Conservation (phyloP, 2,888 invertebrate genomes). For the Suillia variegata region DNA sequence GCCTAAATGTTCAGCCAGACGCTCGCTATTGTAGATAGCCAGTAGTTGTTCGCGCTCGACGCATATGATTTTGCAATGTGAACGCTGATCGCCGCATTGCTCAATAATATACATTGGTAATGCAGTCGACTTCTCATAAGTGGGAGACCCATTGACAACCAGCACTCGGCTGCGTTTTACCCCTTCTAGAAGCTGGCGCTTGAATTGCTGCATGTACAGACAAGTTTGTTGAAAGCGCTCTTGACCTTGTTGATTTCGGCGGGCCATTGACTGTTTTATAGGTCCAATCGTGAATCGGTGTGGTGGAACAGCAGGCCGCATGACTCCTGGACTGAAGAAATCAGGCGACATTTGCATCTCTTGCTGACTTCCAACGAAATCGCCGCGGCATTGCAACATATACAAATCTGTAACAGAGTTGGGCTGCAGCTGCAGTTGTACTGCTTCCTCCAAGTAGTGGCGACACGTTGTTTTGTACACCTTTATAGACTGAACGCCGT, state of each 20-base stretch:
- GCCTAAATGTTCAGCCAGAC: slow-evolving; percentile 73
- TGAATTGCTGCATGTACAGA: slow-evolving; percentile 19
- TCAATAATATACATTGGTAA: slow-evolving; percentile 91
- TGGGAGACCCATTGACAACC: slow-evolving; percentile 86
- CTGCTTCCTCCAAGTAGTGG: slow-evolving; percentile 25
- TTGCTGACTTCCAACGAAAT: slow-evolving; percentile 22
- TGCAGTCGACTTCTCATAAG: slow-evolving; percentile 90
- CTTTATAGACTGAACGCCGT: slow-evolving; percentile 30
- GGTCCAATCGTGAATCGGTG: slow-evolving; percentile 35
- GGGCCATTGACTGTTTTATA: slow-evolving; percentile 34
- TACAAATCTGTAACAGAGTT: slow-evolving; percentile 30
- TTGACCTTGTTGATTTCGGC: slow-evolving; percentile 22
- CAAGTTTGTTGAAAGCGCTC: slow-evolving; percentile 19
- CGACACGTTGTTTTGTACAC: slow-evolving; percentile 30
- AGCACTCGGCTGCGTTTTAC: slow-evolving; percentile 70
- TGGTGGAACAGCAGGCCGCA: slow-evolving; percentile 30
- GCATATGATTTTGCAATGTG: slow-evolving; percentile 82
- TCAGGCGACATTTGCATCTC: slow-evolving; percentile 24
- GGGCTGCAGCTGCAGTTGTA: slow-evolving; percentile 19
- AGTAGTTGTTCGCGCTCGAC: slow-evolving; percentile 89
- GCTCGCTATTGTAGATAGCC: slow-evolving; percentile 85
- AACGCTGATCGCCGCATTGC: slow-evolving; percentile 67
- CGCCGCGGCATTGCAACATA: slow-evolving; percentile 22
- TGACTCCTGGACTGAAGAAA: slow-evolving; percentile 17
- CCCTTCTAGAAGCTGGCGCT: slow-evolving; percentile 23